Conservation (phyloP, 92 coral and sea anemone species). For the Phenganax stokvisi region DNA sequence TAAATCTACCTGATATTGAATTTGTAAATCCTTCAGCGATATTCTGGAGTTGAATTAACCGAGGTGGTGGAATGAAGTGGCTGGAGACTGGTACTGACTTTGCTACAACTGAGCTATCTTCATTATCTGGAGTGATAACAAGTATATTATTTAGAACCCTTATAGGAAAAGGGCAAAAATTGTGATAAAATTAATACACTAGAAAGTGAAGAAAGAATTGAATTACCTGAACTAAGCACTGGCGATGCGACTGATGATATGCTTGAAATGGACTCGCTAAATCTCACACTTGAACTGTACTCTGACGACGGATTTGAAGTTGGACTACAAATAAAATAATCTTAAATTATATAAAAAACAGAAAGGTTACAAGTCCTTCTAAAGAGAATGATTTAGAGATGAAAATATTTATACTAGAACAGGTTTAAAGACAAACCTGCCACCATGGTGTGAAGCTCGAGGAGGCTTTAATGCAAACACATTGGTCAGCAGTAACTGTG, state of each 20-base stretch:
- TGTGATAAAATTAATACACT: background rate
- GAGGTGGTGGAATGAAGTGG: background rate
- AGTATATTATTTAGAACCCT: background rate
- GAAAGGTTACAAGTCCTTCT: background rate
- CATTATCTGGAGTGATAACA: slow-evolving; percentile 14
- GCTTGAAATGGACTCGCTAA: background rate
- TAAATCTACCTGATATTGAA: slow-evolving; percentile 11
- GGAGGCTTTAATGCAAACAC: slow-evolving; percentile 85
- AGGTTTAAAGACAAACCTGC: slow-evolving; percentile 50
- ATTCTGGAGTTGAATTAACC: slow-evolving; percentile 29
- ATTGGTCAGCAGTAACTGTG: slow-evolving; percentile 75
- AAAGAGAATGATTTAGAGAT: background rate
- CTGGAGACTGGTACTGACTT: slow-evolving; percentile 18
- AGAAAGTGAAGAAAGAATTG: background rate
- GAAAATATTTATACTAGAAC: background rate
- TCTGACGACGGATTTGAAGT: background rate
- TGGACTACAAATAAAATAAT: background rate
- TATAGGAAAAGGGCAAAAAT: background rate
- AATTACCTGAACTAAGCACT: background rate
- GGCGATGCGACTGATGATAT: background rate
- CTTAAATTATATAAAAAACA: background rate
- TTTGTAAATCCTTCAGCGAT: slow-evolving; percentile 28
- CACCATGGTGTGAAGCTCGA: slow-evolving; percentile 53
- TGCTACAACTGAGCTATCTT: slow-evolving; percentile 7
- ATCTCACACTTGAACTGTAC: slow-evolving; percentile 50